Conservation (phyloP, 2,797 vertebrate species). For the Rhinella marina region DNA sequence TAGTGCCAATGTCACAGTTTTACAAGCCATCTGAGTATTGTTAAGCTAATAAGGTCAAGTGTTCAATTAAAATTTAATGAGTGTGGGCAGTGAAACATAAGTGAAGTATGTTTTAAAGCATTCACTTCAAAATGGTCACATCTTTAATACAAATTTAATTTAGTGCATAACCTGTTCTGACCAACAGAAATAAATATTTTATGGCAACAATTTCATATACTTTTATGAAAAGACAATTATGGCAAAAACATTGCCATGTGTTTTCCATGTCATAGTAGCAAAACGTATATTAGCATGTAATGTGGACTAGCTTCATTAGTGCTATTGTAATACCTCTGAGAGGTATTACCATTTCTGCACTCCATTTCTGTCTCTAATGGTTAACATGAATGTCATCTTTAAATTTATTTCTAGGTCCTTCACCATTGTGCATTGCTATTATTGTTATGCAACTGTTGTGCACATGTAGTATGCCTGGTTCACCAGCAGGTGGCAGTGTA, state of each 20-base stretch:
- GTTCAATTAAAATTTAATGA: constrained; percentile 55
- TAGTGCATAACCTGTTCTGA: not conserved
- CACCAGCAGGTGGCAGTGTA: too few species aligned
- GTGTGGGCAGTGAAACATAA: constrained; percentile 39
- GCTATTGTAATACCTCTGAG: too few species aligned
- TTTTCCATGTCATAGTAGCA: not conserved
- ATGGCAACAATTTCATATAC: not conserved
- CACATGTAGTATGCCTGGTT: too few species aligned
- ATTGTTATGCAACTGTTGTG: too few species aligned
- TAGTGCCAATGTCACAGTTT: constrained; percentile 47
- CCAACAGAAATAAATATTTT: not conserved
- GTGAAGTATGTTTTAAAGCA: constrained; percentile 34
- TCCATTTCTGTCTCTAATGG: too few species aligned
- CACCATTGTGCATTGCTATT: too few species aligned
- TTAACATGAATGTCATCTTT: too few species aligned
- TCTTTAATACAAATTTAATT: constrained; percentile 16
- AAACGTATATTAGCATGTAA: not conserved
- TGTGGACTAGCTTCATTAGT: not conserved
- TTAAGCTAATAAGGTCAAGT: constrained; percentile 57
- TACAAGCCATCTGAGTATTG: constrained; percentile 46
- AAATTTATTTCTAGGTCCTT: too few species aligned
- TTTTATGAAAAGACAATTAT: not conserved
- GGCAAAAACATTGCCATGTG: not conserved
- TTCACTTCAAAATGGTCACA: not conserved
- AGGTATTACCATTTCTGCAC: too few species aligned